phyloP scores from a whole-genome alignment of 2,888 invertebrate genomes.

The Vanessa cardui region DNA sequence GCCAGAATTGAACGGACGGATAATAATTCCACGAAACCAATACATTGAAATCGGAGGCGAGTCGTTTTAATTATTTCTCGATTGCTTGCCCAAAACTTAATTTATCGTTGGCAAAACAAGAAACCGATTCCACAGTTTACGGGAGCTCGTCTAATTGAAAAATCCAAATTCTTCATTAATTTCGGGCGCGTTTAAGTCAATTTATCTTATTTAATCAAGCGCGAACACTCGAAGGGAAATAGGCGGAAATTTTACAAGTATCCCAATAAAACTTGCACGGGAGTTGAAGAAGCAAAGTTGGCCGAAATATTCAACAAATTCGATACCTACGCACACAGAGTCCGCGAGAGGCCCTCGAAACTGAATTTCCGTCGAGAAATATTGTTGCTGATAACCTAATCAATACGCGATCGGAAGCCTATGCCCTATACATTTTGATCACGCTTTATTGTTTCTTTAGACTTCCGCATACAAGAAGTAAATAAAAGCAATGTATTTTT shows the following conservation, averaged over 20 bases:
- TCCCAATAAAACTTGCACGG: conserved; percentile 78
- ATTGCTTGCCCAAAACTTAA: conserved; percentile 48
- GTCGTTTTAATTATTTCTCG: conserved; percentile 47
- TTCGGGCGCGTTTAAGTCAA: conserved; percentile 66
- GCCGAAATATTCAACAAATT: conserved; percentile 72
- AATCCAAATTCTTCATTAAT: conserved; percentile 51
- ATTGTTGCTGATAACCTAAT: conserved; percentile 30
- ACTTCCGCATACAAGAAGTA: too few species aligned
- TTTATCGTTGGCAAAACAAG: conserved; percentile 47
- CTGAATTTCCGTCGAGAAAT: conserved; percentile 30
- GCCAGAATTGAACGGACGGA: background rate
- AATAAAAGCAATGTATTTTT: too few species aligned
- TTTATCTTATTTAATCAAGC: conserved; percentile 81
- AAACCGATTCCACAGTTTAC: conserved; percentile 47
- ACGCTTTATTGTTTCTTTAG: background rate
- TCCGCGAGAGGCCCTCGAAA: conserved; percentile 33
- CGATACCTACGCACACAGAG: conserved; percentile 55
- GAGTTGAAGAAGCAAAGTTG: conserved; percentile 68
- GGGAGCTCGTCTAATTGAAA: conserved; percentile 50
- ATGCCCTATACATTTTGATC: background rate
- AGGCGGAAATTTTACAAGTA: conserved; percentile 81
- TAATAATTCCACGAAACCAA: conserved; percentile 21
- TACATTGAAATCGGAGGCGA: conserved; percentile 21
- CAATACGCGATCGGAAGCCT: conserved; percentile 17
- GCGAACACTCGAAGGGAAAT: conserved; percentile 72